Base-by-base conservation (phyloP, 2,797 vertebrate genomes). In the Chloroceryle amazona region DNA sequence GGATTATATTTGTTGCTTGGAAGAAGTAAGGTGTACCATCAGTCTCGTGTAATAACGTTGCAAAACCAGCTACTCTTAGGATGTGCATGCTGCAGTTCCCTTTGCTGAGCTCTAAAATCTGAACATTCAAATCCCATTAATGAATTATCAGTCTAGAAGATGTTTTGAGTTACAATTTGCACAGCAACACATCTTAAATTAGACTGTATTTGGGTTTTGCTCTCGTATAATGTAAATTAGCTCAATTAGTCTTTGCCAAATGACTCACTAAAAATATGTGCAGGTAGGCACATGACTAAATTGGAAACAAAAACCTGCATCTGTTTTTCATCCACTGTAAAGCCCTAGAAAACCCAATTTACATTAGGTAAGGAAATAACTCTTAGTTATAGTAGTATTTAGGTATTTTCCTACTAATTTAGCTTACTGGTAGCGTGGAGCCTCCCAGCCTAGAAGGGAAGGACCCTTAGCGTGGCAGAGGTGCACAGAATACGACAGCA, bases 231-330 rank as follows among this genome's bases (percentile, higher is more conserved):
- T 51, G 57, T 46, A 84, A 86, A 93, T 96, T 17, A 39, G 61
- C 54, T 85, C 70, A 91, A 85, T 90, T 86, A 86, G 61, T 88
- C 89, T 95, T 89, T 89, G 84, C 81, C 54, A 82, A 96, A 76
- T 74, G 83, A 91, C 83, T 95, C 75, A n/a, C 39, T 82, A 72
- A 90, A 94, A 71, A 91, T 72, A 88, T 90, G 52, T 84, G 42
- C 85, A 93, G 79, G 75, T 93, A 68, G 46, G 33, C 62, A 78
- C 39, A 13, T 22, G 63, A 55, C 78, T 81, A 60, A 75, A 71
- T 88, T 74, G 66, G 73, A 93, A 81, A 65, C 23, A 54, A 62
- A 73, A 93, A n/a, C 70, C 85, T 87, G 72, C 63, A 70, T 66
- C 70, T 85, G 61, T 79, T 84, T 95, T 82, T 68, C 51, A 91